Conservation (phyloP, 2,888 invertebrate species). For the Eupithecia insigniata region DNA sequence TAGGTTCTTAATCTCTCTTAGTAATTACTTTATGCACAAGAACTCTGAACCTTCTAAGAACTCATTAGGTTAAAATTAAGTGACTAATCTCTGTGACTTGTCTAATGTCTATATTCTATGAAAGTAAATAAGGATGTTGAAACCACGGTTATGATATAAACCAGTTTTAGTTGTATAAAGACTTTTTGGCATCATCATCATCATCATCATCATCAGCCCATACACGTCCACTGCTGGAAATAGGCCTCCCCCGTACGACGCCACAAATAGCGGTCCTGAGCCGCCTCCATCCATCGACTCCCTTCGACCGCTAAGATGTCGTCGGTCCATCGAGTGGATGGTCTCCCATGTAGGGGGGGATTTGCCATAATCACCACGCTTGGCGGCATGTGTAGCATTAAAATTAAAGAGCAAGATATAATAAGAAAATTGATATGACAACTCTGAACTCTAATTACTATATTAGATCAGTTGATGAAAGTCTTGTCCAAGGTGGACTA, state of each 20-base stretch:
- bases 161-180: constrained; percentile 43
- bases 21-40: not conserved
- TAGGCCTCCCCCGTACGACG: no score
- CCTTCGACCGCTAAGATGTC: no score
- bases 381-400: constrained; percentile 38
- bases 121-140: not conserved
- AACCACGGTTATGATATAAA: constrained; percentile 28
- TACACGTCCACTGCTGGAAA: no score
- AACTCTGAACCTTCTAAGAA: not conserved
- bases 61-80: not conserved
- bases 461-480: not conserved
- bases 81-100: not conserved
- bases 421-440: constrained; percentile 43
- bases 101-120: not conserved
- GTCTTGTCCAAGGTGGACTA: constrained; percentile 44
- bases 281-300: no score
- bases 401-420: constrained; percentile 41
- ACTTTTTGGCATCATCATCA: no score
- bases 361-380: no score
- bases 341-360: no score
- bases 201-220: no score
- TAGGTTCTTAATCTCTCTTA: not conserved
- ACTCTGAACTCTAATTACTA: constrained; percentile 28
- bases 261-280: no score
- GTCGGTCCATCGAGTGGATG: no score